Evolutionary conservation across 2,113 vertebrate species (phyloP).

Genomic region (Rhabdornis inornatus): DNA sequence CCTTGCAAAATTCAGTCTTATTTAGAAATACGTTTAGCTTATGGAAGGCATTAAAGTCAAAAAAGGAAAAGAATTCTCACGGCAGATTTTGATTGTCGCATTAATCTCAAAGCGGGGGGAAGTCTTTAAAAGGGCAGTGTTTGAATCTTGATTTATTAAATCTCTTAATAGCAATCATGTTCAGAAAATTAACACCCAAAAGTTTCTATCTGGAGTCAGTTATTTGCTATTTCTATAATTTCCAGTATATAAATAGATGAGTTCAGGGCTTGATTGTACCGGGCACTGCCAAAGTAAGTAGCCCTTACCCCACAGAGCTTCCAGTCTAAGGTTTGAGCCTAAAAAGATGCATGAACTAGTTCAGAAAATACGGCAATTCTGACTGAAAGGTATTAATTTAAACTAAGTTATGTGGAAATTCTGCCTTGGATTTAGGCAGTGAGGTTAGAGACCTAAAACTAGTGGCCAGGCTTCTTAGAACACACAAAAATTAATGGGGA

Average conservation of each 20-base stretch:
- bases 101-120: constrained; percentile 56
- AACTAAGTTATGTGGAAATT: background rate
- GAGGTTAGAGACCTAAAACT: background rate
- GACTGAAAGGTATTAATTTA: background rate
- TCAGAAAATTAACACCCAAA: constrained; percentile 11
- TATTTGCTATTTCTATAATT: background rate
- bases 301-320: background rate
- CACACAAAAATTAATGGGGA: background rate
- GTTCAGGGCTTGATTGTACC: background rate
- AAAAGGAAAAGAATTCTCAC: constrained; percentile 30
- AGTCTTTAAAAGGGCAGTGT: constrained; percentile 14
- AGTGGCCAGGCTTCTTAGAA: background rate
- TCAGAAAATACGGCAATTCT: background rate
- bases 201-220: constrained; percentile 26
- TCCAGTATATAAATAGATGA: background rate
- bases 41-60: constrained; percentile 63
- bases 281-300: background rate
- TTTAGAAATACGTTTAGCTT: constrained; percentile 75
- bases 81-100: constrained; percentile 48
- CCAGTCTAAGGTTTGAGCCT: background rate
- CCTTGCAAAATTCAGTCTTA: constrained; percentile 65
- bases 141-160: constrained; percentile 52
- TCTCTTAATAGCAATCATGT: constrained; percentile 20
- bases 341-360: background rate
- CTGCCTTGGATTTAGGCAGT: background rate